Conservation (phyloP, 2,797 vertebrate genomes). For the Melanotaenia trifasciata region DNA sequence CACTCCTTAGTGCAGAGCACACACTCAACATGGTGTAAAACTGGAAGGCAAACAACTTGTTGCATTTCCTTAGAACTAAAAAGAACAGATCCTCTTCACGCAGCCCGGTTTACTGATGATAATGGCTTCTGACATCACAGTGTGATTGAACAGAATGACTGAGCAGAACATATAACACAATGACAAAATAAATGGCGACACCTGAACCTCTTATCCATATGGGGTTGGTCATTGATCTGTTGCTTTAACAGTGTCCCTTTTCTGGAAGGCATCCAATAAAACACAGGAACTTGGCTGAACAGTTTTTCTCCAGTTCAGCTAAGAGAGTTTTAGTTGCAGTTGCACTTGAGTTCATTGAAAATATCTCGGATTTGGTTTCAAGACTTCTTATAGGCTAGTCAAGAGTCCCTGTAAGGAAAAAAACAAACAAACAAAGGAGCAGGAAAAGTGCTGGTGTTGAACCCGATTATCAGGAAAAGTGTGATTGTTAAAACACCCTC, state of each 20-base stretch:
- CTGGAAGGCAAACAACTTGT: constrained; percentile 6
- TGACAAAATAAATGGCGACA: neutral
- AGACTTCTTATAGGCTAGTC: neutral
- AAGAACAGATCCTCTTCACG: neutral
- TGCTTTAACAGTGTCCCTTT: neutral
- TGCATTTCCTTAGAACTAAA: neutral
- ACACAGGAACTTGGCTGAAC: neutral
- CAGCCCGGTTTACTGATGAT: no score
- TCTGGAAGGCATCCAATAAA: neutral
- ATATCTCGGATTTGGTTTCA: constrained; percentile 3
- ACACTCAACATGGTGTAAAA: neutral
- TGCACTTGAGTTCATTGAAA: neutral
- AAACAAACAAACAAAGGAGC: neutral
- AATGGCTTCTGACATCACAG: neutral
- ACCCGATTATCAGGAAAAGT: no score
- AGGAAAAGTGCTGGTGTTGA: no score
- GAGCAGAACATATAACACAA: neutral
- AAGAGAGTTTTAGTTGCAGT: neutral
- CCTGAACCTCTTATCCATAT: neutral
- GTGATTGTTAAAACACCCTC: no score
- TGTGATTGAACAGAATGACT: neutral
- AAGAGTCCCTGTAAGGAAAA: neutral
- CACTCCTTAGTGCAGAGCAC: constrained; percentile 22
- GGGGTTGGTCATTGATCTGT: neutral
- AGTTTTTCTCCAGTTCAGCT: constrained; percentile 1